Evolutionary conservation across 2,888 invertebrate species (phyloP).

Genomic region (Dorcus hopei): DNA sequence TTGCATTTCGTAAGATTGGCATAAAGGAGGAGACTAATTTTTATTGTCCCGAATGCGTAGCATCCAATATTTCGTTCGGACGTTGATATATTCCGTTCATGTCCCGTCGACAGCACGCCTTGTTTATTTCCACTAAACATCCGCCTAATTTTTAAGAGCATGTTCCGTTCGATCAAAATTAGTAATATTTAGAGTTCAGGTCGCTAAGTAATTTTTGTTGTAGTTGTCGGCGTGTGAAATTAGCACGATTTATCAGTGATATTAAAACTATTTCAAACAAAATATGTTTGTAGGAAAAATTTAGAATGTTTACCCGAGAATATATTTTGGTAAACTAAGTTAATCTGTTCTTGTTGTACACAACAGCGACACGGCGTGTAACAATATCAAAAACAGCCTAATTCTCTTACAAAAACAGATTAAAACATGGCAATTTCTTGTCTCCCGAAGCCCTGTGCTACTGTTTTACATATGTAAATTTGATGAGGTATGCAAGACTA

Average conservation of each 20-base stretch:
- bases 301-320: not conserved
- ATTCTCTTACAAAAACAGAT: constrained; percentile 24
- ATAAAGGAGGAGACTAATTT: too few species aligned
- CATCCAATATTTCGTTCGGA: too few species aligned
- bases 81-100: too few species aligned
- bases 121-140: too few species aligned
- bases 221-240: constrained; percentile 13
- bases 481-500: constrained; percentile 32
- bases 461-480: constrained; percentile 37
- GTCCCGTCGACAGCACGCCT: too few species aligned
- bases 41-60: too few species aligned
- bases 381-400: constrained; percentile 26
- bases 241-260: constrained; percentile 14
- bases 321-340: constrained; percentile 3
- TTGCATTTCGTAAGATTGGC: too few species aligned
- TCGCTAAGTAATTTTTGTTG: constrained; percentile 22
- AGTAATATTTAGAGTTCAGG: too few species aligned
- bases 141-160: too few species aligned
- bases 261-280: not conserved
- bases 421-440: constrained; percentile 29
- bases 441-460: constrained; percentile 25
- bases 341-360: constrained; percentile 22
- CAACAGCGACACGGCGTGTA: constrained; percentile 15
- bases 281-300: not conserved
- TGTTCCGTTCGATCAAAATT: too few species aligned